These are phyloP conservation scores for Popillia japonica DNA, from an alignment of 1,140 invertebrate species.

Conservation along the genomic window DNA sequence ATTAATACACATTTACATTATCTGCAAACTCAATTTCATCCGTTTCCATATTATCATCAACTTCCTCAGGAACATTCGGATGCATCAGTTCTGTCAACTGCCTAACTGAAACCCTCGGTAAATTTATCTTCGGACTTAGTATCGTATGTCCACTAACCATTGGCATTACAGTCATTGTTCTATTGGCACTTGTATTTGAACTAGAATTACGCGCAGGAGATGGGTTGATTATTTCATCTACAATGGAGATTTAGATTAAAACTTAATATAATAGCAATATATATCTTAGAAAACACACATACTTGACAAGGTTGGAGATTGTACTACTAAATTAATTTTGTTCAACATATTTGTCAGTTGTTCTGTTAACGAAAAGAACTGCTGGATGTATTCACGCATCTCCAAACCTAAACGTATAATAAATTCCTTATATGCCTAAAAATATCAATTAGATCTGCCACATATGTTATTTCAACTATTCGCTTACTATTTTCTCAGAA, in stretches of 20 bases:
- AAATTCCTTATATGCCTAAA: conserved; percentile 14
- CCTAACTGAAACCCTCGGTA: background rate
- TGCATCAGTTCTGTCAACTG: background rate
- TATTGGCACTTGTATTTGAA: background rate
- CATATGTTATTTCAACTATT: background rate
- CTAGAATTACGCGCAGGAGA: background rate
- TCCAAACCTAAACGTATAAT: background rate
- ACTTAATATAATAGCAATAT: background rate
- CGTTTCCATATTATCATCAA: background rate
- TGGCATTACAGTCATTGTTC: conserved; percentile 36
- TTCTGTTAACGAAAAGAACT: background rate
- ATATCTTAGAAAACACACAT: background rate
- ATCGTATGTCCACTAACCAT: conserved; percentile 41
- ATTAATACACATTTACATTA: background rate
- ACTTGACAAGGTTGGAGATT: background rate
- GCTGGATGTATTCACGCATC: background rate
- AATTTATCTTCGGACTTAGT: conserved; percentile 22
- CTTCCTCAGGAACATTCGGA: background rate
- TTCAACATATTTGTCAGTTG: conserved; percentile 9
- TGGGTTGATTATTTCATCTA: background rate
- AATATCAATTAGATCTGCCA: background rate
- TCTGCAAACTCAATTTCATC: conserved; percentile 25
- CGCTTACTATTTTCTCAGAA: background rate
- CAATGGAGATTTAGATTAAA: background rate
- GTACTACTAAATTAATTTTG: background rate